phyloP scores from a whole-genome alignment of 2,888 invertebrate species.

The Sarcophaga subvicina region DNA sequence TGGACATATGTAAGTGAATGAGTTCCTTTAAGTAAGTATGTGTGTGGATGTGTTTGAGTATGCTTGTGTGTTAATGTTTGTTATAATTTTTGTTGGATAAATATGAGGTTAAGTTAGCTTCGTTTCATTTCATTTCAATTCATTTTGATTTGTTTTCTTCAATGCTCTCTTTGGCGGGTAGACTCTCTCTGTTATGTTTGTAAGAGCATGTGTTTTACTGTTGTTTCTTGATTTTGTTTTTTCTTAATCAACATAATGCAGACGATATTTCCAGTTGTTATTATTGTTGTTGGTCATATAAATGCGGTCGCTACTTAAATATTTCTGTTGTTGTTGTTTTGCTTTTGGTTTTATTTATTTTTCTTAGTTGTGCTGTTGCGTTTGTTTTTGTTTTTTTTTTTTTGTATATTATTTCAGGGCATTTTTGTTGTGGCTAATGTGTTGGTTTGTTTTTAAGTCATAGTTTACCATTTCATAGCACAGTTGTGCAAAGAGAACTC shows the following conservation, averaged over 20 bases:
- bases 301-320: slow-evolving; percentile 70
- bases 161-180: neutral
- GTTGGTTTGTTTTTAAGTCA: slow-evolving; percentile 53
- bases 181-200: neutral
- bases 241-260: slow-evolving; percentile 55
- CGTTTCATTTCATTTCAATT: slow-evolving; percentile 77
- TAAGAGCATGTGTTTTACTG: slow-evolving; percentile 4
- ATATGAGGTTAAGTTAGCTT: slow-evolving; percentile 81
- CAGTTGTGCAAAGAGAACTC: too few species aligned
- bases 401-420: slow-evolving; percentile 55
- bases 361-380: slow-evolving; percentile 56
- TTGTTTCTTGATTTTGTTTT: slow-evolving; percentile 37
- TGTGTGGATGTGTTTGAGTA: neutral
- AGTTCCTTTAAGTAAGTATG: slow-evolving; percentile 10
- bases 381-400: slow-evolving; percentile 23
- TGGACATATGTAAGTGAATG: too few species aligned
- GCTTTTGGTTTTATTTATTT: slow-evolving; percentile 15
- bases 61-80: slow-evolving; percentile 25
- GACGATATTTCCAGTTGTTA: slow-evolving; percentile 58
- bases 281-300: slow-evolving; percentile 66
- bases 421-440: slow-evolving; percentile 30
- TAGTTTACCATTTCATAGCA: too few species aligned
- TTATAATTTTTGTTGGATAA: slow-evolving; percentile 76
- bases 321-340: slow-evolving; percentile 17
- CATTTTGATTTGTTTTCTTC: slow-evolving; percentile 66